phyloP scores from a whole-genome alignment of 1,140 invertebrate genomes.

The Rhagoletis pomonella region DNA sequence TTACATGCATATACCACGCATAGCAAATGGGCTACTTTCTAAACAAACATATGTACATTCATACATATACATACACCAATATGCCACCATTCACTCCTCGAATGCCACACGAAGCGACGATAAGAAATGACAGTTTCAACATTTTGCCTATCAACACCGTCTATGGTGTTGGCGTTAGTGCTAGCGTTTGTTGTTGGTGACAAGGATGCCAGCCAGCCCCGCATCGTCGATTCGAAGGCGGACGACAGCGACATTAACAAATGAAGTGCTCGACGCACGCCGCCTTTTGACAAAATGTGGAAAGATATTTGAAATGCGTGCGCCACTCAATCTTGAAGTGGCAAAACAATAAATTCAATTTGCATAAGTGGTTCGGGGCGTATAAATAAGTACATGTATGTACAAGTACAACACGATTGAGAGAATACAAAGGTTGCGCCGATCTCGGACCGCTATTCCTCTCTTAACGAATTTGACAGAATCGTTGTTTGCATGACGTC shows the following conservation, averaged over 20 bases:
- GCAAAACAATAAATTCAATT: constrained; percentile 17
- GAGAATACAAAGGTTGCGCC: too few relatives aligned
- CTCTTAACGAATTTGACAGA: too few relatives aligned
- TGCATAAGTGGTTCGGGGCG: background rate
- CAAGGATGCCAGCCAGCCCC: too few relatives aligned
- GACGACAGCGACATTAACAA: background rate
- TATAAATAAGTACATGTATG: too few relatives aligned
- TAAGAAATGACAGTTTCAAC: background rate
- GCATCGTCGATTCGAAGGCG: too few relatives aligned
- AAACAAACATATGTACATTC: background rate
- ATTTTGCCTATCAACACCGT: background rate
- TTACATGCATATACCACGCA: too few relatives aligned
- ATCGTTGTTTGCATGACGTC: too few relatives aligned
- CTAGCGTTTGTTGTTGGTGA: too few relatives aligned
- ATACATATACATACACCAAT: background rate
- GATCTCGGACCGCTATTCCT: too few relatives aligned
- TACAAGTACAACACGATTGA: too few relatives aligned
- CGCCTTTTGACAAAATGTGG: background rate
- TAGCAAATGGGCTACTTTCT: too few relatives aligned
- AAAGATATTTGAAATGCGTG: background rate
- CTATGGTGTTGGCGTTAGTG: background rate
- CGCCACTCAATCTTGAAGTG: background rate
- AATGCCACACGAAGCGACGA: background rate
- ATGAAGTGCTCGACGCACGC: background rate
- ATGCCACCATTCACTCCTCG: background rate